These are phyloP conservation scores for Hylaea fasciaria DNA, from an alignment of 2,888 invertebrate genomes.

Conservation along the genomic window DNA sequence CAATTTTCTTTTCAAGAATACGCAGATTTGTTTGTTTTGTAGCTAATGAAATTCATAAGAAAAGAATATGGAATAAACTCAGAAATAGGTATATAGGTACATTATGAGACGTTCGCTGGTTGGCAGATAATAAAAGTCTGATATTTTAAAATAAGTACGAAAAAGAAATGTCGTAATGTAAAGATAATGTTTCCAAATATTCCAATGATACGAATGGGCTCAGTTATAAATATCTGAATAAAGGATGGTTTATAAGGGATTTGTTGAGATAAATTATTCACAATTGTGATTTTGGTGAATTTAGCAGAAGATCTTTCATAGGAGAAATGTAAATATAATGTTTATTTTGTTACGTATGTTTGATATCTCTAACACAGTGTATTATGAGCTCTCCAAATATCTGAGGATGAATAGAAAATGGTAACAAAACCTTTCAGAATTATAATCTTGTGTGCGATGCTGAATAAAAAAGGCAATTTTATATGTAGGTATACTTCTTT, in stretches of 20 bases:
- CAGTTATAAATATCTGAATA: conserved; percentile 5
- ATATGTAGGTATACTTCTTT: too few species aligned
- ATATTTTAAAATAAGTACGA: conserved; percentile 25
- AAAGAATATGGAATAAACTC: conserved; percentile 34
- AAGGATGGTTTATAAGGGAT: conserved; percentile 22
- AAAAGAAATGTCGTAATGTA: conserved; percentile 23
- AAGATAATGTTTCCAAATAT: conserved; percentile 23
- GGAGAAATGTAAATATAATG: too few species aligned
- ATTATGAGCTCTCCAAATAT: neutral
- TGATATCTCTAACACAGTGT: too few species aligned
- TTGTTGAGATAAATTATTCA: conserved; percentile 17
- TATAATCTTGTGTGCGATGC: too few species aligned
- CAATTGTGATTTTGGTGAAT: conserved; percentile 12
- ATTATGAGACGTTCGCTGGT: conserved; percentile 14
- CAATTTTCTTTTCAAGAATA: conserved; percentile 24
- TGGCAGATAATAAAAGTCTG: conserved; percentile 27
- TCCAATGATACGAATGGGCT: conserved; percentile 19
- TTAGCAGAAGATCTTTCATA: conserved; percentile 2
- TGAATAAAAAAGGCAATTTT: too few species aligned
- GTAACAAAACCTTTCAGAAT: too few species aligned
- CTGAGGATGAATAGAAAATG: neutral
- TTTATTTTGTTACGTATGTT: too few species aligned
- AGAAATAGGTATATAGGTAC: conserved; percentile 21
- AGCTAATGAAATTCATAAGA: conserved; percentile 40
- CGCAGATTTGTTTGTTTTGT: conserved; percentile 32